Conservation (phyloP, 2,888 invertebrate species). For the Standfussiana lucernea region DNA sequence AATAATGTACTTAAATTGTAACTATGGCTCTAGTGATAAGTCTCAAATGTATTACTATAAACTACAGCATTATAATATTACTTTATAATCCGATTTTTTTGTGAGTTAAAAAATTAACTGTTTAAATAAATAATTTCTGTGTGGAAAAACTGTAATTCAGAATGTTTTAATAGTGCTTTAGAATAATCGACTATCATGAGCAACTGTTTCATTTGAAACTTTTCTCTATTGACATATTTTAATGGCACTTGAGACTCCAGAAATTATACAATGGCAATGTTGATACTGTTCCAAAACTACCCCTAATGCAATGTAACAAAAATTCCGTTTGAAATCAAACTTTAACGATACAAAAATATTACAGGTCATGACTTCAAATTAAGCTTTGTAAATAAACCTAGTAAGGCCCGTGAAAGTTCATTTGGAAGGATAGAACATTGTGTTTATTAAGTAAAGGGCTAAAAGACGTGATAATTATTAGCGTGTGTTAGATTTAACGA, state of each 20-base stretch:
- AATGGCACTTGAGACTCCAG: too few species aligned
- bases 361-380: constrained; percentile 14
- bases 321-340: background rate
- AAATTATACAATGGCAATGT: background rate
- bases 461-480: constrained; percentile 53
- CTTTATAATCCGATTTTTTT: background rate
- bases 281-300: background rate
- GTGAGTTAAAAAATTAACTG: background rate
- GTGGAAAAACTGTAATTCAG: background rate
- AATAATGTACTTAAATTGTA: constrained; percentile 70
- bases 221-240: background rate
- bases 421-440: constrained; percentile 30
- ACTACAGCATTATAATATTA: background rate
- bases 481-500: constrained; percentile 42
- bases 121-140: background rate
- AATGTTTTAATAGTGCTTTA: background rate
- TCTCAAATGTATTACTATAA: constrained; percentile 32
- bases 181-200: background rate
- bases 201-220: background rate
- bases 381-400: constrained; percentile 56
- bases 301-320: background rate
- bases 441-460: constrained; percentile 31
- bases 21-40: constrained; percentile 41
- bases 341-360: background rate
- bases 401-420: constrained; percentile 32